These are phyloP conservation scores for Aleiodes leptofemur DNA, from an alignment of 2,888 invertebrate species.

Conservation along the genomic window DNA sequence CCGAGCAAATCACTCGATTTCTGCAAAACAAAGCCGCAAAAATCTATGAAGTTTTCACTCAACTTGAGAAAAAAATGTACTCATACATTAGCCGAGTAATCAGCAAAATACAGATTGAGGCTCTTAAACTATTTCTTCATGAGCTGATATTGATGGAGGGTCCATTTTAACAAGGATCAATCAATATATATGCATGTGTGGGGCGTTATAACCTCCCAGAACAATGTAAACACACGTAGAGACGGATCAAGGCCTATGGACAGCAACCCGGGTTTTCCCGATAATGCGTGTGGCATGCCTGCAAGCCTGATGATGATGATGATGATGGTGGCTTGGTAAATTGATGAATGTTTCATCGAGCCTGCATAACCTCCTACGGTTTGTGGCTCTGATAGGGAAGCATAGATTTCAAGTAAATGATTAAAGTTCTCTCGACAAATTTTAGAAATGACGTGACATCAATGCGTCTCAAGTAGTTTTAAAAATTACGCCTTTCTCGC, in stretches of 20 bases:
- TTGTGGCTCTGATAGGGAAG: too few relatives aligned
- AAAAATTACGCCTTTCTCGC: slow-evolving; percentile 17
- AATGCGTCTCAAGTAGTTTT: slow-evolving; percentile 12
- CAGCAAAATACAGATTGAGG: too few relatives aligned
- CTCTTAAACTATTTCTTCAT: too few relatives aligned
- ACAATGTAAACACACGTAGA: neutral
- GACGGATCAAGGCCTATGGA: neutral
- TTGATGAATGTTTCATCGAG: too few relatives aligned
- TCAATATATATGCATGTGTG: neutral
- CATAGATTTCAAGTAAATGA: too few relatives aligned
- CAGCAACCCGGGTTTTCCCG: neutral
- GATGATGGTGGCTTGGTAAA: too few relatives aligned
- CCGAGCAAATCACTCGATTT: neutral
- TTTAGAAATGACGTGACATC: neutral
- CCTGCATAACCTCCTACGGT: too few relatives aligned
- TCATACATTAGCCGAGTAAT: too few relatives aligned
- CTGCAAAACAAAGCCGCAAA: neutral
- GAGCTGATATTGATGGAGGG: neutral
- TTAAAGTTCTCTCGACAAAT: too few relatives aligned
- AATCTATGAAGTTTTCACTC: too few relatives aligned
- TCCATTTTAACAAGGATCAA: neutral
- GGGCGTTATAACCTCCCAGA: slow-evolving; percentile 3
- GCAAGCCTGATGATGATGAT: too few relatives aligned
- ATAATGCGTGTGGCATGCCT: neutral
- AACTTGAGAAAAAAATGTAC: too few relatives aligned